phyloP scores from a whole-genome alignment of 2,797 vertebrate species.

The Rhinoraja longicauda region DNA sequence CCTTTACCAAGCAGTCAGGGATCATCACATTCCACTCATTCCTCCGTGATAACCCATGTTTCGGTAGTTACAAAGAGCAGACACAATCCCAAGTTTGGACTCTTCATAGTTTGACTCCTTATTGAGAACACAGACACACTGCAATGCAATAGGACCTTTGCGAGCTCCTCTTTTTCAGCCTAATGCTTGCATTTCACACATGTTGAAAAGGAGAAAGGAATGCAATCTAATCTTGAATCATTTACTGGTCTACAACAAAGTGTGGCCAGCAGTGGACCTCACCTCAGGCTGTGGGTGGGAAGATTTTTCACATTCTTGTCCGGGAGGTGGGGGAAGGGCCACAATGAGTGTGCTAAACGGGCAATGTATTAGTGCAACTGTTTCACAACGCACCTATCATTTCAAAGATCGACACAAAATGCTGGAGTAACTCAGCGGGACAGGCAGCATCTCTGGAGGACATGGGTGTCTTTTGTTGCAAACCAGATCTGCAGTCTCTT shows the following conservation, averaged over 20 bases:
- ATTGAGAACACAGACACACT: background rate
- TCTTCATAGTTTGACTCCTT: background rate
- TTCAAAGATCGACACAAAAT: no score
- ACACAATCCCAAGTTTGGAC: background rate
- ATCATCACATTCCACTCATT: background rate
- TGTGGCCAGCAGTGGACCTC: background rate
- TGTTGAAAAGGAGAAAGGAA: background rate
- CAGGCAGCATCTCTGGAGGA: no score
- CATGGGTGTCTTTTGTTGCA: no score
- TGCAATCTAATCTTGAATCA: background rate
- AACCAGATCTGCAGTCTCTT: no score
- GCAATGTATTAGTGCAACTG: background rate
- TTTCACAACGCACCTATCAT: background rate
- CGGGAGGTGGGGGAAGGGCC: background rate
- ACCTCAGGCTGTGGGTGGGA: background rate
- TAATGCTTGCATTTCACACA: background rate
- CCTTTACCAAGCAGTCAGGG: background rate
- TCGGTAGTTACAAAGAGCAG: background rate
- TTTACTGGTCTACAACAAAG: background rate
- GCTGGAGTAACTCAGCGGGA: no score
- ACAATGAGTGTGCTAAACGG: background rate
- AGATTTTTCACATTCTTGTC: background rate
- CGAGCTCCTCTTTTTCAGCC: background rate
- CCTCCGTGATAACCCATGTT: background rate
- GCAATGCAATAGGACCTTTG: background rate